Conservation (phyloP, 2,888 invertebrate genomes). For the Leucophenga montana region DNA sequence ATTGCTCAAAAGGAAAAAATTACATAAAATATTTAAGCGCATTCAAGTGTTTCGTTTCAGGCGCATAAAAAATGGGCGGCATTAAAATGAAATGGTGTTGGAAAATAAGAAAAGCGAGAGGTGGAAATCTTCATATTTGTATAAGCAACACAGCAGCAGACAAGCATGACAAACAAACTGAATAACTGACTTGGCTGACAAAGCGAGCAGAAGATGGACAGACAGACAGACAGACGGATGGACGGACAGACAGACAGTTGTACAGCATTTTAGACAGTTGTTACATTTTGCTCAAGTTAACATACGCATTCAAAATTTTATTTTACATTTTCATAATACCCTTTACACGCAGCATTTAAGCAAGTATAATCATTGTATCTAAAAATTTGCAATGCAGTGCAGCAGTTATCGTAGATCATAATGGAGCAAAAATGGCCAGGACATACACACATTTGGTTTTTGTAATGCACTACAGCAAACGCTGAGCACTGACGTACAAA, state of each 20-base stretch:
- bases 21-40: constrained; percentile 66
- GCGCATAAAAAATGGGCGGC: constrained; percentile 57
- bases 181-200: background rate
- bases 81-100: constrained; percentile 51
- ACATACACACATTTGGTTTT: too few species aligned
- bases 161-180: constrained; percentile 22
- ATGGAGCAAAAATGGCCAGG: too few species aligned
- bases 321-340: too few species aligned
- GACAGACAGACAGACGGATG: constrained; percentile 5
- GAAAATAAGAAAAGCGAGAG: constrained; percentile 9
- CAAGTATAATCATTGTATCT: too few species aligned
- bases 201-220: constrained; percentile 1
- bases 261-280: constrained; percentile 4
- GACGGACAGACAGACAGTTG: constrained; percentile 16
- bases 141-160: constrained; percentile 5
- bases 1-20: constrained; percentile 58
- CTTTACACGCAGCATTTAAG: too few species aligned
- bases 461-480: too few species aligned
- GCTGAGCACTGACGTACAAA: too few species aligned
- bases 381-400: too few species aligned
- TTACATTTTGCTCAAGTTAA: constrained; percentile 7
- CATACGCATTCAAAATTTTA: constrained; percentile 1
- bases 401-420: too few species aligned
- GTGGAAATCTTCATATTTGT: background rate
- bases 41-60: constrained; percentile 56